phyloP scores from a whole-genome alignment of 2,113 vertebrate genomes.

The Protobothrops flavoviridis region DNA sequence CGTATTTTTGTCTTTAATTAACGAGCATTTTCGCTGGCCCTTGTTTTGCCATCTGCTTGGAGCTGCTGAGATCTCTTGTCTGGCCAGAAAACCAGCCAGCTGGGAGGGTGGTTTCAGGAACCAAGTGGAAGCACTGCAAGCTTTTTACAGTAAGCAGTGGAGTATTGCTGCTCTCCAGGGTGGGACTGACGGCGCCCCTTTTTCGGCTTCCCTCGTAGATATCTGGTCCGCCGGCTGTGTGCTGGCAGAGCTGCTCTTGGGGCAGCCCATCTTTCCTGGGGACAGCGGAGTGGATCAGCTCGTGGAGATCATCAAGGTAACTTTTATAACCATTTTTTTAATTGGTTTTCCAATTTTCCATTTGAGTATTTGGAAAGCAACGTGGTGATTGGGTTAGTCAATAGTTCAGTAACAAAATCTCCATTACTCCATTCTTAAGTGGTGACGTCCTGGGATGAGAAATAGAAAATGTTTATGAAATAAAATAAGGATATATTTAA shows the following conservation, averaged over 20 bases:
- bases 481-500: too few species aligned
- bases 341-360: too few species aligned
- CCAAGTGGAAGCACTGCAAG: neutral
- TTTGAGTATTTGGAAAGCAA: too few species aligned
- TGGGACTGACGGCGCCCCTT: neutral
- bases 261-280: slow-evolving; percentile 91
- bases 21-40: neutral
- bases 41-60: neutral
- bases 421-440: too few species aligned
- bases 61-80: neutral
- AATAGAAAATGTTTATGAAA: too few species aligned
- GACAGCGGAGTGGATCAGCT: slow-evolving; percentile 94
- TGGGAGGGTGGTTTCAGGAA: neutral
- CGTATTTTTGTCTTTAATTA: neutral
- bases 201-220: slow-evolving; percentile 60
- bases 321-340: neutral
- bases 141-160: too few species aligned
- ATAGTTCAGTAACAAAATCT: too few species aligned
- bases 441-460: too few species aligned
- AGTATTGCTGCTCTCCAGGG: neutral
- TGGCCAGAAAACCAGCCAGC: neutral
- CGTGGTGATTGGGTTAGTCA: too few species aligned
- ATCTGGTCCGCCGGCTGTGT: slow-evolving; percentile 94
- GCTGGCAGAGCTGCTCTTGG: slow-evolving; percentile 86
- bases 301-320: slow-evolving; percentile 93